Percentiles rank a stretch among this genome's conserved stretches.
Evolutionary conservation across 1,140 invertebrate genomes (phyloP).

Genomic region (Orchestia grillus): DNA sequence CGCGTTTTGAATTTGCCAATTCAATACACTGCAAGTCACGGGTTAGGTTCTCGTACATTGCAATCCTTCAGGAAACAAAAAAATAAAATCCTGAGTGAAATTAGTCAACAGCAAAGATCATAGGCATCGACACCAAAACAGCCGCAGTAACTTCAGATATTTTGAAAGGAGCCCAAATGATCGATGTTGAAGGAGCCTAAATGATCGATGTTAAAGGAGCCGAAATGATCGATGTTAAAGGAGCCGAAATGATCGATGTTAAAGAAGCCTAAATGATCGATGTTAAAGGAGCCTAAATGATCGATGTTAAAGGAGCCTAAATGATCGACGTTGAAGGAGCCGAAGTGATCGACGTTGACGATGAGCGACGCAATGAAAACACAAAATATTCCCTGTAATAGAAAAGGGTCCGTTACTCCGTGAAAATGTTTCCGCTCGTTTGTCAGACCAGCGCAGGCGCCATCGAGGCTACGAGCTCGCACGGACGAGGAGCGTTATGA

Average conservation of each 20-base stretch:
- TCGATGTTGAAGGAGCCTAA: no score
- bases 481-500: not conserved
- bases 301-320: no score
- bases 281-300: no score
- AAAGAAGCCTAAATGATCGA: no score
- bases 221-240: no score
- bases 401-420: no score
- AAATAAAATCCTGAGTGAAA: not conserved
- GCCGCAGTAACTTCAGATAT: not conserved
- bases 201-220: no score
- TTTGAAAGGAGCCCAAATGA: not conserved
- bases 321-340: no score
- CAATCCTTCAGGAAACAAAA: not conserved
- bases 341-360: no score
- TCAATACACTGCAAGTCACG: not conserved
- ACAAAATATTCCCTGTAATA: no score
- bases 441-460: not conserved
- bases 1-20: not conserved
- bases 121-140: not conserved
- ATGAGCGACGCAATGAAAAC: no score
- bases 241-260: no score
- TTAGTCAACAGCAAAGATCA: not conserved
- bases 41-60: not conserved
- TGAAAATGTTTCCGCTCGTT: not conserved
- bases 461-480: not conserved